phyloP scores from a whole-genome alignment of 2,797 vertebrate genomes.

The Synanceia verrucosa region DNA sequence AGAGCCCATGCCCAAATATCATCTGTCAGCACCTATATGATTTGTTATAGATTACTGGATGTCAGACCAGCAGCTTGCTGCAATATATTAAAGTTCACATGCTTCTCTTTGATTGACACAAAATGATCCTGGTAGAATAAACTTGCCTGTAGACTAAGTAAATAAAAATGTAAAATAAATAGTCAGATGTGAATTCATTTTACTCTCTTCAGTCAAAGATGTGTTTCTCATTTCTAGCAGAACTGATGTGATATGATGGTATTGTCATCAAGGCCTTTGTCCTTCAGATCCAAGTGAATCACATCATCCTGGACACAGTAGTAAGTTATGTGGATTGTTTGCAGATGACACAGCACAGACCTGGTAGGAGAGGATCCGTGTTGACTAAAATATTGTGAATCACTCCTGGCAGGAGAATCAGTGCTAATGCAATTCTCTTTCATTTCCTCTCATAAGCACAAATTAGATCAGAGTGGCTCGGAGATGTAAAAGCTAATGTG shows the following conservation, averaged over 20 bases:
- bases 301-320: not conserved
- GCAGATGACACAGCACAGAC: conserved; percentile 32
- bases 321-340: conserved; percentile 8
- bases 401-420: conserved; percentile 52
- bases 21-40: conserved; percentile 37
- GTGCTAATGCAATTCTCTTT: conserved; percentile 63
- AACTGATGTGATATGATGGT: not conserved
- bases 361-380: conserved; percentile 29
- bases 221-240: not conserved
- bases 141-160: not conserved
- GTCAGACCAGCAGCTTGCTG: not conserved
- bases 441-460: conserved; percentile 68
- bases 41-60: conserved; percentile 27
- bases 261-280: not conserved
- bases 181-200: not conserved
- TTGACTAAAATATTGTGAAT: conserved; percentile 58
- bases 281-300: conserved; percentile 12
- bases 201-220: not conserved
- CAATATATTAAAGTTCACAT: no score
- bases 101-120: not conserved
- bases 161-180: not conserved
- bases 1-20: not conserved
- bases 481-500: conserved; percentile 63
- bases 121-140: not conserved
- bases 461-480: conserved; percentile 66